Evolutionary conservation across 2,113 vertebrate genomes (phyloP).

Genomic region (Pangasianodon hypophthalmus): DNA sequence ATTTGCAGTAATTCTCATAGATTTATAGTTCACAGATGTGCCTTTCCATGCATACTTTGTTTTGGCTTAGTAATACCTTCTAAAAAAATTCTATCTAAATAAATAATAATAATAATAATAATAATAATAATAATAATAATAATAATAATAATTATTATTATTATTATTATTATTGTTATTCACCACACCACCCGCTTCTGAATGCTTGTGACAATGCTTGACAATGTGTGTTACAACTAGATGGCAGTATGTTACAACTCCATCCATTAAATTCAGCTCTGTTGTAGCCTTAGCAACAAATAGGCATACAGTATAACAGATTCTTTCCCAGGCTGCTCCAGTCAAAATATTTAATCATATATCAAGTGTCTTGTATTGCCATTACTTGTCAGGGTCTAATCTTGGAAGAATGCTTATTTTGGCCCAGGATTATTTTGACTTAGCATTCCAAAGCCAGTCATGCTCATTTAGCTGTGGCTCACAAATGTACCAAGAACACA

Average conservation of each 20-base stretch:
- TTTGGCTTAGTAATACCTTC: neutral
- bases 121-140: too few relatives aligned
- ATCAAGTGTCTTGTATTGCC: neutral
- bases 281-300: neutral
- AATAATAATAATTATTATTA: neutral
- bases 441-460: neutral
- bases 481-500: neutral
- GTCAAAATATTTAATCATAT: neutral
- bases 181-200: neutral
- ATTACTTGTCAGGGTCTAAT: neutral
- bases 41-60: neutral
- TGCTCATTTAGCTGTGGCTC: neutral
- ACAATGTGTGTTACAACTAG: neutral
- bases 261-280: neutral
- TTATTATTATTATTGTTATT: neutral
- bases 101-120: too few relatives aligned
- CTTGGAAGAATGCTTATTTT: neutral
- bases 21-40: neutral
- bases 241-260: constrained; percentile 25
- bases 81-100: too few relatives aligned
- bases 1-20: neutral
- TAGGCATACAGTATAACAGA: neutral
- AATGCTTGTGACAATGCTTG: neutral
- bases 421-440: neutral
- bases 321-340: neutral